These are phyloP conservation scores for Agrochola lychnidis DNA, from an alignment of 2,888 invertebrate species.

Conservation along the genomic window DNA sequence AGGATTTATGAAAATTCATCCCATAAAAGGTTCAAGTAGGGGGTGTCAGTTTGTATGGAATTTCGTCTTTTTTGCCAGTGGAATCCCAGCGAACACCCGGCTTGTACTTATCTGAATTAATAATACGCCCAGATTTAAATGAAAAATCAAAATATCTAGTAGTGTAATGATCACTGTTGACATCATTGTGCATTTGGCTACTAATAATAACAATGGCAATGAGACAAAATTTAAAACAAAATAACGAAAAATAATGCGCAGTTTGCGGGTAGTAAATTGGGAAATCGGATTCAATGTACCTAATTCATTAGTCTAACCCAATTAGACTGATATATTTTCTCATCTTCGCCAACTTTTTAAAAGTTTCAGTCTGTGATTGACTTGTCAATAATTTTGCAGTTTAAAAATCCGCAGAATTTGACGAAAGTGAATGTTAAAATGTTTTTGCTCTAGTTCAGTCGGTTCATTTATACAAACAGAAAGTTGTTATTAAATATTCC, in stretches of 20 bases:
- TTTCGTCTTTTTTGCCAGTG: no score
- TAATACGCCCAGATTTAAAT: conserved; percentile 1
- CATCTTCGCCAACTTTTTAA: conserved; percentile 37
- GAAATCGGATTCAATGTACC: conserved; percentile 15
- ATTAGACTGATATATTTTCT: conserved; percentile 36
- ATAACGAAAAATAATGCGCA: conserved; percentile 7
- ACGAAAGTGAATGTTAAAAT: conserved; percentile 39
- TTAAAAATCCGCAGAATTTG: conserved; percentile 25
- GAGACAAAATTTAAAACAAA: conserved; percentile 10
- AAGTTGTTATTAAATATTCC: conserved; percentile 50
- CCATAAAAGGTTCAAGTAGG: no score
- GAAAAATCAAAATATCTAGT: neutral
- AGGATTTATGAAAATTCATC: no score
- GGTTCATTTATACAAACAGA: conserved; percentile 38
- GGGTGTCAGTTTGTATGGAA: no score
- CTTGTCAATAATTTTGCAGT: conserved; percentile 32
- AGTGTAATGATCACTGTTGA: neutral
- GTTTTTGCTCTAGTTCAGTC: conserved; percentile 37
- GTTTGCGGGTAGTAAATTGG: conserved; percentile 26
- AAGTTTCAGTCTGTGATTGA: conserved; percentile 18
- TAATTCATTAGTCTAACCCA: conserved; percentile 33
- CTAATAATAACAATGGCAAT: conserved; percentile 16
- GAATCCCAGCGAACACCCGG: no score
- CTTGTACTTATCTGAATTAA: neutral
- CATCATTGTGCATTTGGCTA: neutral